phyloP scores from a whole-genome alignment of 2,888 invertebrate species.

The Coelogynopora nodosa region DNA sequence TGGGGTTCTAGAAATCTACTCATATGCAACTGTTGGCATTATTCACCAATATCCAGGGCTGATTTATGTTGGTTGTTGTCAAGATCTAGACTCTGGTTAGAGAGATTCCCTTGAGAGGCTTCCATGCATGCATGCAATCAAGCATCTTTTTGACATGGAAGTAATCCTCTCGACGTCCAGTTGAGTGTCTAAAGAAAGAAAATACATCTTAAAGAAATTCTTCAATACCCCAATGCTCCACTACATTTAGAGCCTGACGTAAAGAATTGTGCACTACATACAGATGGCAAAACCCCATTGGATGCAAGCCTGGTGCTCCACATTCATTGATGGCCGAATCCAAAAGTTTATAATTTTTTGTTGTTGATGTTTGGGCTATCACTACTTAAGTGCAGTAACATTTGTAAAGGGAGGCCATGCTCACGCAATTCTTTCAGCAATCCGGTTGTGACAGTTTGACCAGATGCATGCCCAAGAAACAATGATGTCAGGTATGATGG shows the following conservation, averaged over 20 bases:
- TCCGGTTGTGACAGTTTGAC: not conserved
- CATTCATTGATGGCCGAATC: not conserved
- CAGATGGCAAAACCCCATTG: not conserved
- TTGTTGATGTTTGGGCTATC: slow-evolving; percentile 26
- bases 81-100: not conserved
- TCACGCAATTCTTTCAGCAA: not conserved
- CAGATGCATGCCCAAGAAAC: not conserved
- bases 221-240: not conserved
- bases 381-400: not conserved
- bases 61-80: no score
- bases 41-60: no score
- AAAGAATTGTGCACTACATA: not conserved
- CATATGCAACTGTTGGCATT: no score
- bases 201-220: not conserved
- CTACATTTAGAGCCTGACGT: not conserved
- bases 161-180: not conserved
- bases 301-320: not conserved
- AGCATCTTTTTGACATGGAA: not conserved
- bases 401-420: not conserved
- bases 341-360: not conserved
- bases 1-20: no score
- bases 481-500: not conserved
- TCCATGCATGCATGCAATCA: no score
- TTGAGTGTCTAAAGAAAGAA: not conserved
- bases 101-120: no score